Evolutionary conservation across 1,140 invertebrate species (phyloP).

Genomic region (Leptinotarsa lineolata): DNA sequence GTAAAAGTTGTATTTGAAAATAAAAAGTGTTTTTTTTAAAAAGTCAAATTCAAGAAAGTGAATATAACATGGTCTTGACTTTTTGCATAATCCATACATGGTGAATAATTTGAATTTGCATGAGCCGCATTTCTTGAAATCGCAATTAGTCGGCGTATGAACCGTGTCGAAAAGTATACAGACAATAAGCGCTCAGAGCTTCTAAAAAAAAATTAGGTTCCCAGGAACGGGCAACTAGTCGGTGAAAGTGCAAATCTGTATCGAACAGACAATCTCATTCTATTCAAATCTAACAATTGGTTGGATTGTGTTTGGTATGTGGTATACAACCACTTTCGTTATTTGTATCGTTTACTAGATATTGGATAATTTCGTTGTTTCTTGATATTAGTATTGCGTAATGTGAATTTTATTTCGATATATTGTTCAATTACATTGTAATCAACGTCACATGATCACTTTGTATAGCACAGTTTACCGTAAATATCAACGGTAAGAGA

Average conservation of each 20-base stretch:
- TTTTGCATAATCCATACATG: background rate
- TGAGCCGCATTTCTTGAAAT: slow-evolving; percentile 2
- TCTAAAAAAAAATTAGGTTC: background rate
- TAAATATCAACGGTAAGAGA: too few species aligned
- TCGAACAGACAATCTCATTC: slow-evolving; percentile 8
- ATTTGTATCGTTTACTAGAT: background rate
- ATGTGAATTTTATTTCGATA: background rate
- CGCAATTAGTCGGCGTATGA: slow-evolving; percentile 4
- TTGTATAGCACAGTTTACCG: too few species aligned
- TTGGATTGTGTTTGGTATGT: background rate
- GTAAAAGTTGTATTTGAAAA: too few species aligned
- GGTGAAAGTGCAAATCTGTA: slow-evolving; percentile 5
- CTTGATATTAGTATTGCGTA: background rate
- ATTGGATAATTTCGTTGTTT: background rate
- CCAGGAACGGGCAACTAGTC: background rate
- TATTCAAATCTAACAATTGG: background rate
- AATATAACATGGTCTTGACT: too few species aligned
- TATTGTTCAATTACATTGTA: background rate
- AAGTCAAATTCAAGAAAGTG: too few species aligned
- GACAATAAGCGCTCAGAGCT: background rate
- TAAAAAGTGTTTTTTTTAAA: too few species aligned
- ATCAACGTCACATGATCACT: background rate
- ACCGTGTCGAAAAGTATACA: slow-evolving; percentile 1
- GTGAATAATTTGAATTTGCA: slow-evolving; percentile 3
- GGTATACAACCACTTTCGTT: background rate